Base-by-base conservation (phyloP, 2,797 vertebrate genomes). In the Phyllotis vaccarum region DNA sequence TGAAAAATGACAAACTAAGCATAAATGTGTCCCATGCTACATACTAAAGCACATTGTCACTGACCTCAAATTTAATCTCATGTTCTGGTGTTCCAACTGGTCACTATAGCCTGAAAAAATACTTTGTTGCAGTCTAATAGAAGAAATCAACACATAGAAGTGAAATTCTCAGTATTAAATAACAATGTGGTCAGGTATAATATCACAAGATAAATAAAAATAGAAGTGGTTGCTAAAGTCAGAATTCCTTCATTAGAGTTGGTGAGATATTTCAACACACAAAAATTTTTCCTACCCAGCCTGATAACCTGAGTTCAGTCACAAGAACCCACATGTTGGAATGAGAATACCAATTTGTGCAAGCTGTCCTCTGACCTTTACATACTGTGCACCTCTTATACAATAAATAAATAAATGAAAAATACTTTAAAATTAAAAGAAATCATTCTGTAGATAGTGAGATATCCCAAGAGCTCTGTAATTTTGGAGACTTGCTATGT, bases 41-140 rank as follows among this genome's bases (percentile, higher is more conserved):
- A n/a, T 88, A 62, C 12, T 80, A 80, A 94, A 93, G 68, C 29
- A 52, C 24, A 43, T 62, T 66, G 1, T 66, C 68, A 7, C 66
- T 96, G 78, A 79, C 29, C n/a, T 74, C 43, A 68, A 90, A 92
- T 93, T 70, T 91, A 95, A 79, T 52, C 83, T 68, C 24, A 46
- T 62, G 34, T 78, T 52, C 62, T 76, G 6, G n/a, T 83, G 40
- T 70, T 86, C 95, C 85, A 40, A 86, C 74, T 82, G 66, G 72
- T 66, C 81, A 86, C 37, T 22, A 6, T 82, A 82, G 22, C 29
- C 62, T 17, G 2, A 46, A 79, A 91, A 78, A 14, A 80, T 60
- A 80, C 60, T 92, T 93, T 91, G 40, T 49, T 86, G 34, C 83
- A 62, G 24, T 91, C 94, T 83, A 95, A 27, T 22, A 80, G 16